Conservation (phyloP, 2,113 vertebrate genomes). For the Heterochromis multidens region DNA sequence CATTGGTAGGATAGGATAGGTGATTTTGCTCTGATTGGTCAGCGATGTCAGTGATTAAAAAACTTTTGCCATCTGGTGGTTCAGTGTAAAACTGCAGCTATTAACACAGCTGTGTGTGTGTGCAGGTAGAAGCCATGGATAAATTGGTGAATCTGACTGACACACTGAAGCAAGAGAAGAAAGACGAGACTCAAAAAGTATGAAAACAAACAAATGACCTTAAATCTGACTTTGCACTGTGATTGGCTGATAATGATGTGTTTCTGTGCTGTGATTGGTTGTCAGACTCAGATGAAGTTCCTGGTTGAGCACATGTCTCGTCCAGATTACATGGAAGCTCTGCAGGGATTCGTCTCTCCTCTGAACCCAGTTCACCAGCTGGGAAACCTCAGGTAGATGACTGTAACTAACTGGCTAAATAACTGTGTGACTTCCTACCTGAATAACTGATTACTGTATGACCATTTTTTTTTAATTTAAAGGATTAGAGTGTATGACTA, state of each 20-base stretch:
- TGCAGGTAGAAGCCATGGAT: conserved; percentile 80
- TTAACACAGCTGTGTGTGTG: background rate
- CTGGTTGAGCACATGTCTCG: conserved; percentile 82
- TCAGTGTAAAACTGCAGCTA: background rate
- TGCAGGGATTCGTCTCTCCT: conserved; percentile 80
- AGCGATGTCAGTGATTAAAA: background rate
- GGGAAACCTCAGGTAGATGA: conserved; percentile 74
- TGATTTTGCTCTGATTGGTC: too few relatives aligned
- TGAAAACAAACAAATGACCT: background rate
- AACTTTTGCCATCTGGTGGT: background rate
- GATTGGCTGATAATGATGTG: background rate
- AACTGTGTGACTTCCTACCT: background rate
- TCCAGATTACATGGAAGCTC: conserved; percentile 80
- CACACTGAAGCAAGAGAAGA: conserved; percentile 80
- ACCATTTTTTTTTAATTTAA: background rate
- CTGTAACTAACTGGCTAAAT: background rate
- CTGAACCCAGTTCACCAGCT: conserved; percentile 81
- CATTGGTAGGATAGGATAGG: too few relatives aligned
- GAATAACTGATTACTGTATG: background rate
- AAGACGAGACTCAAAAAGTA: conserved; percentile 81
- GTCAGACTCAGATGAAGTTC: conserved; percentile 82
- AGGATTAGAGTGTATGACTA: background rate
- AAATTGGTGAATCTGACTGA: conserved; percentile 80
- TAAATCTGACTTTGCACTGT: background rate
- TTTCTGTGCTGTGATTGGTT: conserved; percentile 40